phyloP scores from a whole-genome alignment of 2,797 vertebrate species.

The Hapalemur alaotrensis region DNA sequence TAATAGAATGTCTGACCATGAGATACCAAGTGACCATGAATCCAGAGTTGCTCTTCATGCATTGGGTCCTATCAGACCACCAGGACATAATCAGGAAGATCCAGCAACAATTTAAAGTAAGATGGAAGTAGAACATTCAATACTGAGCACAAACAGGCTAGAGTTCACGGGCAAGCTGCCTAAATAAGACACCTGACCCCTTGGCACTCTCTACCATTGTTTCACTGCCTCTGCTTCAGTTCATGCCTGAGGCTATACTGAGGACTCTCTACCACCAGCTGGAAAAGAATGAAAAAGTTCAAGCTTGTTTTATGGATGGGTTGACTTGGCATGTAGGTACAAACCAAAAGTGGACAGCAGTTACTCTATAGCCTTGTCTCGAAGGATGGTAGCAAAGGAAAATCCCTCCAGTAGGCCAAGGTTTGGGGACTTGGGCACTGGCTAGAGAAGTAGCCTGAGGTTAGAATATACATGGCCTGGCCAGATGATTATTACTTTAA shows the following conservation, averaged over 20 bases:
- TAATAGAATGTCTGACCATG: neutral
- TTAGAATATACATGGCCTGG: neutral
- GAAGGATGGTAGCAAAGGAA: neutral
- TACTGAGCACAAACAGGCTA: neutral
- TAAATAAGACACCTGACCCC: fast-evolving
- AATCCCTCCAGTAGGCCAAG: neutral
- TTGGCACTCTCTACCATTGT: neutral
- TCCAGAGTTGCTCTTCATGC: neutral
- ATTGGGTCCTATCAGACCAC: neutral
- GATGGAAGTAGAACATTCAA: neutral
- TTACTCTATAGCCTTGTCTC: neutral
- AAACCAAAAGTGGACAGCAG: neutral
- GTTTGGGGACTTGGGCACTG: neutral
- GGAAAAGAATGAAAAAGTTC: neutral
- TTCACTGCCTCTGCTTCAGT: too few species aligned
- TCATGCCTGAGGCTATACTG: neutral
- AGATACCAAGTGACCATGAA: neutral
- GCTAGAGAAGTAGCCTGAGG: neutral
- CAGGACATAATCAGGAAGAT: too few species aligned
- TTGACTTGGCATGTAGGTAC: too few species aligned
- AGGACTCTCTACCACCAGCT: neutral
- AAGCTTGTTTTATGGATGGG: too few species aligned
- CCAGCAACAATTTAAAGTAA: too few species aligned
- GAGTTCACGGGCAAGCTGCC: neutral
- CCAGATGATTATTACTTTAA: neutral